Base-by-base conservation (phyloP, 2,113 vertebrate genomes). In the Ophthalmolycus amberensis region DNA sequence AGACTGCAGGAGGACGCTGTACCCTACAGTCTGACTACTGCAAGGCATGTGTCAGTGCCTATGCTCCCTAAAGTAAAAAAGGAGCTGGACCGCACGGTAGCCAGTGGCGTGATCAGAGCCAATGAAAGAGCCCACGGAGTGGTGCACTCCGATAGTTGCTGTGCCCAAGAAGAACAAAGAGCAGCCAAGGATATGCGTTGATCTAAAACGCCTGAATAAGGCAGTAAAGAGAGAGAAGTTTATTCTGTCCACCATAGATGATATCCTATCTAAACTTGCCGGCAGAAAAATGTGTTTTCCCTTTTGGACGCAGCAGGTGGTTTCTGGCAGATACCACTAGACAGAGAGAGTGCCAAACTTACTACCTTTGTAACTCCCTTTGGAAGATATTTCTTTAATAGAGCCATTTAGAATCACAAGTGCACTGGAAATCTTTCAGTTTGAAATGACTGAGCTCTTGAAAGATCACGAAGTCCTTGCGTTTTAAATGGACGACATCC, bases 261-360 rank as follows among this genome's bases (percentile, higher is more conserved):
- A 54, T 20, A 54, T 54, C 50, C 50, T 54, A 18, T 20, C 7
- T 52, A 59, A 32, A 16, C 14, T 59, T 6, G 14, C 27, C 1
- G 5, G 5, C 1, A 34, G 18, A 22, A 64, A 64, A 64, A 34
- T 34, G 48, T 50, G 48, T 50, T 50, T 50, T 5, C 6, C 15
- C 48, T 50, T 50, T 50, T 22, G 18, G 48, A 50, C 18, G 18
- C 15, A 50, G 46, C 6, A 16, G 6, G 20, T 64, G 62, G 34
- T n/a, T 64, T 64, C 62, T 64, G 62, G 62, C 37, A 38, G 34
- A 64, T 64, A 64, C 60, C 9, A 32, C 37, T 40, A 40, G 37
- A n/a, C 34, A 22, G 1, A 4, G 1, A 4, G 34, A 64, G 37
- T 4, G 62, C 5, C 37, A 65, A 65, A 40, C 22, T 7, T 1